Conservation (phyloP, 2,888 invertebrate genomes). For the Onchidella celtica region DNA sequence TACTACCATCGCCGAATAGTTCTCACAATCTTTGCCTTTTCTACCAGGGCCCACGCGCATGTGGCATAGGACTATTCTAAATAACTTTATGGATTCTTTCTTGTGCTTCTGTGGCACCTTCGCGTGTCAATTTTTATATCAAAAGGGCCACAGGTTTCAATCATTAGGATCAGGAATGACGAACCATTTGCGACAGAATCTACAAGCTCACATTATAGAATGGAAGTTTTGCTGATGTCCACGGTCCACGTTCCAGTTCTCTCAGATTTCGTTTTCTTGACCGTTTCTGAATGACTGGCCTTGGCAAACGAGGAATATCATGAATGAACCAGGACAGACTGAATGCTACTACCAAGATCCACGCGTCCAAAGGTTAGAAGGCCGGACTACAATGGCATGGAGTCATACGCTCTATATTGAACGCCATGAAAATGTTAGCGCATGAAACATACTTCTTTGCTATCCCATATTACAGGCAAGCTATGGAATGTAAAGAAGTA, state of each 20-base stretch:
- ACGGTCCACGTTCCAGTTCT: no score
- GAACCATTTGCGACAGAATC: no score
- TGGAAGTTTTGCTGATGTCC: no score
- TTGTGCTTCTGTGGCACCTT: not conserved
- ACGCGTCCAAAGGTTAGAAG: no score
- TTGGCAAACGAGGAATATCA: no score
- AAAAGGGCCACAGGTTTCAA: not conserved
- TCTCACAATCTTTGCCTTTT: not conserved
- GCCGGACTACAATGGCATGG: no score
- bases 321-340: no score
- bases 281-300: no score
- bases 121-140: not conserved
- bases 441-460: constrained; percentile 96
- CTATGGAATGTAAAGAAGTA: constrained; percentile 99
- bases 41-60: not conserved
- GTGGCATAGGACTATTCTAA: not conserved
- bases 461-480: constrained; percentile 90
- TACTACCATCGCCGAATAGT: not conserved
- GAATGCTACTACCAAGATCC: no score
- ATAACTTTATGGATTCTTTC: not conserved
- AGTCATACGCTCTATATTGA: no score
- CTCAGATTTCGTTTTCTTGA: no score
- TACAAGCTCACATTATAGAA: no score
- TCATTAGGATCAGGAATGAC: not conserved
- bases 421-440: constrained; percentile 78